Evolutionary conservation across 2,113 vertebrate genomes (phyloP).

Genomic region (Lepisosteus osseus): DNA sequence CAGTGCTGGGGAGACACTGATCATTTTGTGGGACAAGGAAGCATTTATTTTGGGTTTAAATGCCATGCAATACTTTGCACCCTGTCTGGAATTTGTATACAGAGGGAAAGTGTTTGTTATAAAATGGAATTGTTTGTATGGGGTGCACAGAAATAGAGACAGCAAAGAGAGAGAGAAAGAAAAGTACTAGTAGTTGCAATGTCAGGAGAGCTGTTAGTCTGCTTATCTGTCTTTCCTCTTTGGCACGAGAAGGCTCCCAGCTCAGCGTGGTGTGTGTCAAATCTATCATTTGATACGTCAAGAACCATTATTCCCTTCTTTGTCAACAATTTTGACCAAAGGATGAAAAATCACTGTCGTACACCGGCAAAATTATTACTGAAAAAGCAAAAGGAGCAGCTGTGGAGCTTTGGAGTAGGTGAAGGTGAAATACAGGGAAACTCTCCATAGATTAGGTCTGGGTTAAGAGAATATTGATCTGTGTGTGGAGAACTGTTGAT

Average conservation of each 20-base stretch:
- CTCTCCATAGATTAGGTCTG: constrained; percentile 86
- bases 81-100: constrained; percentile 31
- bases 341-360: constrained; percentile 89
- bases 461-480: constrained; percentile 98
- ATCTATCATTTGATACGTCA: constrained; percentile 83
- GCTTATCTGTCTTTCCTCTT: constrained; percentile 81
- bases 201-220: constrained; percentile 79
- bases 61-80: constrained; percentile 42
- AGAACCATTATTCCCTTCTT: constrained; percentile 86
- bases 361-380: constrained; percentile 82
- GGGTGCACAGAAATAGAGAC: too few species aligned
- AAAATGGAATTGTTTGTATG: too few species aligned
- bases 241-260: constrained; percentile 65
- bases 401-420: constrained; percentile 53
- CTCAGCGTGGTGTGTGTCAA: constrained; percentile 74
- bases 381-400: constrained; percentile 57
- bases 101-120: too few species aligned
- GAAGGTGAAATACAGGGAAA: constrained; percentile 86
- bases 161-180: not conserved
- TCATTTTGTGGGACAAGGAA: constrained; percentile 65
- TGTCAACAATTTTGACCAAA: constrained; percentile 88
- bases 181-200: constrained; percentile 48
- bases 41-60: constrained; percentile 55
- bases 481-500: constrained; percentile 97
- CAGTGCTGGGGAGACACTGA: constrained; percentile 61